Evolutionary conservation across 1,140 invertebrate species (phyloP).

Genomic region (Dolichoris vasculosae): DNA sequence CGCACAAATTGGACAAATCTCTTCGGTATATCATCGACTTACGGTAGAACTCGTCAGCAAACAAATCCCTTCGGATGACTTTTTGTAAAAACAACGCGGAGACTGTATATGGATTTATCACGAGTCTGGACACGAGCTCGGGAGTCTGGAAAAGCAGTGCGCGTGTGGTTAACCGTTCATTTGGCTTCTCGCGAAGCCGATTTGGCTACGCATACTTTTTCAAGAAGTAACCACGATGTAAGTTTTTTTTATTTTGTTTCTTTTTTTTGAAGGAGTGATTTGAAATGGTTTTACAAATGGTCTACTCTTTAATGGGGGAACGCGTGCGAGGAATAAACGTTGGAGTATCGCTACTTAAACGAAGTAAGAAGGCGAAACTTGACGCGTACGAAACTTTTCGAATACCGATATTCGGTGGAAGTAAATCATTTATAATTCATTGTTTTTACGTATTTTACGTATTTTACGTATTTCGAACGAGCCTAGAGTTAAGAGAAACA

Average conservation of each 20-base stretch:
- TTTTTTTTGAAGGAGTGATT: not conserved
- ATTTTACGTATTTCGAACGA: too few species aligned
- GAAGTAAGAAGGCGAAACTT: too few species aligned
- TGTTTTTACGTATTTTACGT: too few species aligned
- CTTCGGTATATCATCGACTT: not conserved
- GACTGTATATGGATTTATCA: not conserved
- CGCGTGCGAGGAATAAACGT: not conserved
- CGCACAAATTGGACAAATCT: not conserved
- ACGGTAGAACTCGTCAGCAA: not conserved
- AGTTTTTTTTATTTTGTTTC: not conserved
- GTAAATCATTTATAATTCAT: too few species aligned
- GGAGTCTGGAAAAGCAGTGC: not conserved
- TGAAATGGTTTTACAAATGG: not conserved
- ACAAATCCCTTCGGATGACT: not conserved
- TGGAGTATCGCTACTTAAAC: not conserved
- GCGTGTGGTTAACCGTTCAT: conserved; percentile 14
- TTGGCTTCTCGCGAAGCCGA: not conserved
- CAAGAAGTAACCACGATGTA: not conserved
- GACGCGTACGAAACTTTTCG: too few species aligned
- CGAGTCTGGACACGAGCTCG: not conserved
- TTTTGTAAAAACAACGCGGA: not conserved
- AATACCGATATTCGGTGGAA: too few species aligned
- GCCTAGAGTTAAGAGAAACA: too few species aligned
- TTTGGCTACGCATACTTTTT: not conserved
- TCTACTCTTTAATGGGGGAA: not conserved